Evolutionary conservation across 1,140 invertebrate species (phyloP), one percentile per base, ranked within the genome.

Genomic region (Heliothis virescens): DNA sequence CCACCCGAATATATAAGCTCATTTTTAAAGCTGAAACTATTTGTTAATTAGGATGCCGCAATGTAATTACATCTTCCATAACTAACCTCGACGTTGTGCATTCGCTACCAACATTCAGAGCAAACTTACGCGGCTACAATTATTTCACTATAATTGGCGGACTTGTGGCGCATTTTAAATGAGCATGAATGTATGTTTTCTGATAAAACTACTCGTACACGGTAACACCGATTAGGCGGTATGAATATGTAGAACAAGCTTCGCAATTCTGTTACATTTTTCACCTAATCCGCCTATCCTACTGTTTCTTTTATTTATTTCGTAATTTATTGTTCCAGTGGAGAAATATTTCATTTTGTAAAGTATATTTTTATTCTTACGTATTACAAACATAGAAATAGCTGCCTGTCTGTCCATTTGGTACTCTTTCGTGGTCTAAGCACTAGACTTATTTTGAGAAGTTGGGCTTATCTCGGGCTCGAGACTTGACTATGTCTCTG

Each of bases 101-200:
- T 18, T 67, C 34, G 47, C n/a, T 57, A 72, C 69, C 52, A 57
- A 72, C 69, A 72, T 72, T 57, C 69, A 57, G 47, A 34, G 26
- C 18, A 18, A 72, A 72, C 52, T 72, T 72, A 72, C 53, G 53
- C 21, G 59, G 5, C 12, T 62, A 62, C 67, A 60, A 52, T 67
- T 55, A 80, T 72, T 80, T 60, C 41, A 60, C 47, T 50, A 55
- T 60, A 29, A 65, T 72, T 80, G 71, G 59, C 29, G 29, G 60
- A 74, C 79, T 65, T 18, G 29, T 13, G 53, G 26, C 52, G 69
- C 79, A 73, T 80, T 80, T 72, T 55, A 73, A 80, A 80, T 80
- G 59, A 65, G 21, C 52, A 55, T 7, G 62, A 74, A 67, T 74
- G 79, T 74, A 65, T 74, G 75, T 48, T 55, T 67, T 78, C 62